Base-by-base conservation (phyloP, 2,113 vertebrate species). In the Cynocephalus volans region DNA sequence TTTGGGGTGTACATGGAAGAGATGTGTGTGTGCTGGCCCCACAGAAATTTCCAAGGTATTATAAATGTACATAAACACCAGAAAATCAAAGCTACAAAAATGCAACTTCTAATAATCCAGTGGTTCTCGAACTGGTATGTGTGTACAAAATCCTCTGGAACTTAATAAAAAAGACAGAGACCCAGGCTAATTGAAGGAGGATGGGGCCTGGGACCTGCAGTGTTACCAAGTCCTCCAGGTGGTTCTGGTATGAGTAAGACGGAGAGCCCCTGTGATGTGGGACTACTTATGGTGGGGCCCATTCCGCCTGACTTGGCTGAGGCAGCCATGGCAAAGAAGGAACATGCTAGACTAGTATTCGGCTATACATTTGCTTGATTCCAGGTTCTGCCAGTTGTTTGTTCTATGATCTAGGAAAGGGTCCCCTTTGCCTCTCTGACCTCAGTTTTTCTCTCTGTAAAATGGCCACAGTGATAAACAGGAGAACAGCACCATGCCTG, bases 241-340 rank as follows among this genome's bases (percentile, higher is more conserved):
- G 54, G 52, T 45, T 58, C 18, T 36, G 50, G 26, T 3, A 3
- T 1, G 50, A 31, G 19, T 36, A 5, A 58, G 33, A 18, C 6
- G 24, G 54, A 13, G 26, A 65, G 11, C 26, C 5, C 48, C 36
- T 6, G 1, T 4, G 48, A 28, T 0, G 2, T 0, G 4, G 19
- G 6, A 14, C 17, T 60, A 48, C 24, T 82, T 64, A 3, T 0
- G 9, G 19, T 6, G 62, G 21, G 19, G 84, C 14, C 70, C 41
- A 4, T 23, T 10, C 8, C 33, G 41, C 8, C 9, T 11, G 19
- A 6, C 64, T 50, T 7, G 18, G 52, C 31, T 10, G 8, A 17
- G 28, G 41, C 19, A 18, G 26, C 41, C 23, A 1, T 23, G 48
- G 50, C 45, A 64, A 48, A 83, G 56, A 75, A 70, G 26, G 56